These are phyloP conservation scores for Bombyx huttoni DNA, from an alignment of 2,888 invertebrate species.

Conservation along the genomic window DNA sequence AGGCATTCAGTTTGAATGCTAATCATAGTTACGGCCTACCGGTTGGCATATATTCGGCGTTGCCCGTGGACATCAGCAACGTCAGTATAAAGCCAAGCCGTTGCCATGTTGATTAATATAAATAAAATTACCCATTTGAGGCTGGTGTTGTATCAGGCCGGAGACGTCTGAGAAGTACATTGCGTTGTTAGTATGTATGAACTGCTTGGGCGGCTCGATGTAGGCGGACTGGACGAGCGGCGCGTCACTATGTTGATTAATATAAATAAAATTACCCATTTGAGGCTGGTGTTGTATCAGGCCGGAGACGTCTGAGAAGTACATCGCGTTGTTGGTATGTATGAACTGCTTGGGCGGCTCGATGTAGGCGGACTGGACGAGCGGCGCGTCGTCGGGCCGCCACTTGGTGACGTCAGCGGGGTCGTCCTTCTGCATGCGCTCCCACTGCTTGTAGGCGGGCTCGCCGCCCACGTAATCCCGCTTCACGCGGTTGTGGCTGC, in stretches of 20 bases:
- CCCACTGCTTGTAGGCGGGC: conserved; percentile 57
- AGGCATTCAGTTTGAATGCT: too few species aligned
- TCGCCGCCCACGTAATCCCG: conserved; percentile 62
- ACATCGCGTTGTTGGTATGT: conserved; percentile 33
- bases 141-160: conserved; percentile 38
- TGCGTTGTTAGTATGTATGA: conserved; percentile 28
- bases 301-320: conserved; percentile 44
- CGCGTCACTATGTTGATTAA: conserved; percentile 4
- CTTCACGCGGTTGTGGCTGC: conserved; percentile 56
- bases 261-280: conserved; percentile 26
- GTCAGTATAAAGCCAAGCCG: too few species aligned
- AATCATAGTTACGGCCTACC: too few species aligned
- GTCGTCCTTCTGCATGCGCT: conserved; percentile 45
- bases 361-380: conserved; percentile 36
- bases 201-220: conserved; percentile 42
- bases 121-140: conserved; percentile 31
- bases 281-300: conserved; percentile 39
- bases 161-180: conserved; percentile 49
- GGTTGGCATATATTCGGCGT: too few species aligned
- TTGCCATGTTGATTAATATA: conserved; percentile 1
- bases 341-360: conserved; percentile 41
- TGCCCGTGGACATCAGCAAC: too few species aligned
- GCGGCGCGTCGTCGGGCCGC: conserved; percentile 19
- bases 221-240: conserved; percentile 33
- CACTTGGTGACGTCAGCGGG: conserved; percentile 20